Conservation (phyloP, 2,888 invertebrate species). For the Cryptocephalus moraei region DNA sequence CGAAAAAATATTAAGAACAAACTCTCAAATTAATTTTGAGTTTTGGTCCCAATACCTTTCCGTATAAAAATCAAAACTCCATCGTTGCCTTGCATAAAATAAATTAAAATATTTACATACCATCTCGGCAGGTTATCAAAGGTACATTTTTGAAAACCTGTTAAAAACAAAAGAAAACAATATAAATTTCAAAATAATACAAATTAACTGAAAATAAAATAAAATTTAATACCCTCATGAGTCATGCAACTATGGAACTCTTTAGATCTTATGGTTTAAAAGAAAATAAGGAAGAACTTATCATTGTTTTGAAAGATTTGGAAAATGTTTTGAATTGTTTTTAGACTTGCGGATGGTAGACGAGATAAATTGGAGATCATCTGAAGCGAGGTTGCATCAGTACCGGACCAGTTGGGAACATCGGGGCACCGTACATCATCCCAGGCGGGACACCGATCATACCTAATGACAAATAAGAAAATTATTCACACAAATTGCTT, state of each 20-base stretch:
- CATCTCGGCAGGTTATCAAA: constrained; percentile 13
- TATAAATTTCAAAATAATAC: constrained; percentile 5
- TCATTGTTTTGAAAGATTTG: no score
- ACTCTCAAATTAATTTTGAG: not conserved
- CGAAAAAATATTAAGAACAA: not conserved
- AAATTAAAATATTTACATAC: constrained; percentile 12
- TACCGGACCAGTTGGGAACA: constrained; percentile 38
- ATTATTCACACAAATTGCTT: constrained; percentile 4
- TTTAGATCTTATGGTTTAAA: no score
- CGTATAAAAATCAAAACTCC: not conserved
- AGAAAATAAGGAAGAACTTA: no score
- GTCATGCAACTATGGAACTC: no score
- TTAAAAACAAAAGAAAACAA: constrained; percentile 29
- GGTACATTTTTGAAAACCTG: constrained; percentile 29
- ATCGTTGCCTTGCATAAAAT: not conserved
- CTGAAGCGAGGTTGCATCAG: constrained; percentile 79
- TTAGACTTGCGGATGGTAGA: constrained; percentile 40
- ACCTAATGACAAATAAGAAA: constrained; percentile 31
- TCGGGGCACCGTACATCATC: constrained; percentile 37
- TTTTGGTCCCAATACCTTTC: no score
- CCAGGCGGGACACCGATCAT: constrained; percentile 41
- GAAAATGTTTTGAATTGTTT: not conserved
- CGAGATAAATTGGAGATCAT: constrained; percentile 62
- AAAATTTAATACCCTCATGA: not conserved
- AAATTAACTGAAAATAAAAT: not conserved